These are phyloP conservation scores for Argyresthia goedartella DNA, from an alignment of 2,888 invertebrate species.

Conservation along the genomic window DNA sequence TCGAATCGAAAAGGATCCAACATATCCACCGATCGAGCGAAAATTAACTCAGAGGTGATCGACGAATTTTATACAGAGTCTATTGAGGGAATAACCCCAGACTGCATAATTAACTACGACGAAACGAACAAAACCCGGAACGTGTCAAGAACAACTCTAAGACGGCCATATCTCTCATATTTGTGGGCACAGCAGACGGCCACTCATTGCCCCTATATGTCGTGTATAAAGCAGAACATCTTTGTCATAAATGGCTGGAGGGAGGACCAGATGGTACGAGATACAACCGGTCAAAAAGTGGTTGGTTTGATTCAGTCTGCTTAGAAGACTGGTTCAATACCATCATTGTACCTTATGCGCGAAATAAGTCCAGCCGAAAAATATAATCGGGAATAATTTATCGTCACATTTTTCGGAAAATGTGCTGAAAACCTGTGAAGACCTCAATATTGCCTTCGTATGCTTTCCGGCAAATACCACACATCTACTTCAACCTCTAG, in stretches of 20 bases:
- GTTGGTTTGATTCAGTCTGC: constrained; percentile 30
- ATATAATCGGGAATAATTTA: constrained; percentile 35
- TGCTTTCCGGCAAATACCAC: constrained; percentile 28
- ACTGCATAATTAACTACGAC: constrained; percentile 5
- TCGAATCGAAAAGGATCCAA: neutral
- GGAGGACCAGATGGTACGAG: constrained; percentile 29
- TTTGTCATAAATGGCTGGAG: constrained; percentile 36
- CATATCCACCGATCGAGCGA: neutral
- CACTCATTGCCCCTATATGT: constrained; percentile 33
- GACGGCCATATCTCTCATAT: constrained; percentile 29
- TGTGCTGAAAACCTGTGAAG: constrained; percentile 24
- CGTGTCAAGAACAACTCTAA: constrained; percentile 29
- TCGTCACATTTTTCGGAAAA: constrained; percentile 23
- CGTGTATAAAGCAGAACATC: constrained; percentile 34
- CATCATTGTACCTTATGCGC: constrained; percentile 16
- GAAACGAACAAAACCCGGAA: constrained; percentile 26
- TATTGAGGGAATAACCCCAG: neutral
- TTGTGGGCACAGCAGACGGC: constrained; percentile 32
- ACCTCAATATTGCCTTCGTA: constrained; percentile 29
- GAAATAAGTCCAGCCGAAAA: constrained; percentile 23
- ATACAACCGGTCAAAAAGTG: constrained; percentile 32
- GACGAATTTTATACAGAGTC: neutral
- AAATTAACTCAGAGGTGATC: neutral
- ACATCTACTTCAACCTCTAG: constrained; percentile 28
- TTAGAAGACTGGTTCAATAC: constrained; percentile 29